Base-by-base conservation (phyloP, 2,113 vertebrate genomes). In the Tragelaphus buxtoni region DNA sequence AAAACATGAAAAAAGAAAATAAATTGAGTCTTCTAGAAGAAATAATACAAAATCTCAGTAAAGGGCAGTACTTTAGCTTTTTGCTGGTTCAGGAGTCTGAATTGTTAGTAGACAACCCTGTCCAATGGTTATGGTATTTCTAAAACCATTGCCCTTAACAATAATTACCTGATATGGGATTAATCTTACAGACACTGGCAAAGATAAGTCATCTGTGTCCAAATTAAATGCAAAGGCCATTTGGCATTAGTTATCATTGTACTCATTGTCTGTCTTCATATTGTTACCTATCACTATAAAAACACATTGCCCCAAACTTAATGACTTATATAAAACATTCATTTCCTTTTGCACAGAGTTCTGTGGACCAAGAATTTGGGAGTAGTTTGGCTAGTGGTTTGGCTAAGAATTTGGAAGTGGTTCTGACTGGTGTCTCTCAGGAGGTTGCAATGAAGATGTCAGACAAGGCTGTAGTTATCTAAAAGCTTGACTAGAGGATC, bases 221-320 rank as follows among this genome's bases (percentile, higher is more conserved):
- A 88, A 84, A 80, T 84, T 84, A 88, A 92, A 77, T 56, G 30
- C 79, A 97, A 91, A 96, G 45, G 4, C 47, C 13, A 74, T 89
- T 92, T 76, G 3, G 63, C 56, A 14, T 86, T 76, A 60, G 13
- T 30, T 94, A 55, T 56, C 24, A 24, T 55, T 24, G 0, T 47
- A 35, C 51, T 72, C 84, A 61, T 65, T 32, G 26, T 93, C 39
- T 58, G 11, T 49, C 26, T 81, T 88, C 12, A 11, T 65, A 81
- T 92, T 65, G 39, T 90, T 96, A 56, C 55, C 47, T 81, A 53
- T 88, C 72, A 24, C n/a, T 61, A 4, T 61, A 60, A 60, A 94
- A 90, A 74, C 5, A 94, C 42, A 39, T 80, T 72, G 39, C 18
- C 30, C 53, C 14, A 83, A 58, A 96, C 42, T 60, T 92, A 65